phyloP scores from a whole-genome alignment of 1,140 invertebrate genomes.

The Drosophila setifemur region DNA sequence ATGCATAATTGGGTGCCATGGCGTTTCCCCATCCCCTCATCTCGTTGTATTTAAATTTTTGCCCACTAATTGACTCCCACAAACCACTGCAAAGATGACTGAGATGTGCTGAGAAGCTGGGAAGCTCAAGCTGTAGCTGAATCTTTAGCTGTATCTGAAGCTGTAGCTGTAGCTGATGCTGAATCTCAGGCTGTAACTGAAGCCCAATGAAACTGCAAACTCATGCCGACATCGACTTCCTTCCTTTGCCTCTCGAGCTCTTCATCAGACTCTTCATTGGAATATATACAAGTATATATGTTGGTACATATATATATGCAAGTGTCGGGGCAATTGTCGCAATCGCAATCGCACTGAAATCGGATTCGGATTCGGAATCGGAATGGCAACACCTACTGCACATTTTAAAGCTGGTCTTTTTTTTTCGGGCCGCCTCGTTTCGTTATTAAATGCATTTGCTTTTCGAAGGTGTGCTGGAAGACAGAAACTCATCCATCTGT shows the following conservation, averaged over 20 bases:
- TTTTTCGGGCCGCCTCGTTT: constrained; percentile 32
- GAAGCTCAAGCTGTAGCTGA: constrained; percentile 4
- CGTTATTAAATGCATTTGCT: constrained; percentile 57
- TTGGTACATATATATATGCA: not conserved
- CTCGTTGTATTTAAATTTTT: constrained; percentile 32
- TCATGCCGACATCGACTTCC: constrained; percentile 70
- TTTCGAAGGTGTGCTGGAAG: constrained; percentile 44
- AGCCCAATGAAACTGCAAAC: constrained; percentile 53
- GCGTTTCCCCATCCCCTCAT: not conserved
- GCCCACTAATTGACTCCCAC: constrained; percentile 78
- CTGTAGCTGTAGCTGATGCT: constrained; percentile 1
- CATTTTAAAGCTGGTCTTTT: constrained; percentile 13
- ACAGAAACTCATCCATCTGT: constrained; percentile 25
- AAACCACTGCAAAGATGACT: constrained; percentile 7
- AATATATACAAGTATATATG: constrained; percentile 4
- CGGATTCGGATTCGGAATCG: constrained; percentile 17
- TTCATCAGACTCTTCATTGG: constrained; percentile 11
- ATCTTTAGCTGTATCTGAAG: constrained; percentile 3
- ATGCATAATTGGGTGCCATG: constrained; percentile 73
- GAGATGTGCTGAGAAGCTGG: too few relatives aligned
- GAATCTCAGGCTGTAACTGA: constrained; percentile 21
- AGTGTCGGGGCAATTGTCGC: constrained; percentile 30
- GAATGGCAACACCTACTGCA: constrained; percentile 51
- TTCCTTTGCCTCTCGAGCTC: constrained; percentile 37
- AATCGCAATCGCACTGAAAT: constrained; percentile 5